These are phyloP conservation scores for Parasteatoda tepidariorum DNA, from an alignment of 1,140 invertebrate species.

Conservation along the genomic window DNA sequence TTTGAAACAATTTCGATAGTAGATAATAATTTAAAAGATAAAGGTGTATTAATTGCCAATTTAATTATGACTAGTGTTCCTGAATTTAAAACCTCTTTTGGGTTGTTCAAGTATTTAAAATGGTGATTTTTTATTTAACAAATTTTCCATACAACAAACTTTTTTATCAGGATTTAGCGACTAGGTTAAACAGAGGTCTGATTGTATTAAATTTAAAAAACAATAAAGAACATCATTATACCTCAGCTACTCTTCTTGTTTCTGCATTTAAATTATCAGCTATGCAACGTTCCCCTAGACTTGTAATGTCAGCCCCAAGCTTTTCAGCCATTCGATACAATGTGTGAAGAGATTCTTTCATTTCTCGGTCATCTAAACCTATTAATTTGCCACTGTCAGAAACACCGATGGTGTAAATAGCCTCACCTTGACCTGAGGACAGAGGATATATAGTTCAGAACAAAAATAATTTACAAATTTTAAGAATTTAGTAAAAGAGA, in stretches of 20 bases:
- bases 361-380: constrained; percentile 82
- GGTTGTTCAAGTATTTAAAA: no score
- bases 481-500: neutral
- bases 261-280: constrained; percentile 62
- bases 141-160: no score
- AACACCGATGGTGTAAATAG: constrained; percentile 92
- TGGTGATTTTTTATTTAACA: no score
- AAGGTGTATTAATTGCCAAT: no score
- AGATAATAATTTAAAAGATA: no score
- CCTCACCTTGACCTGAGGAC: constrained; percentile 82
- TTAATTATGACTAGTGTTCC: no score
- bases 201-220: neutral
- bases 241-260: constrained; percentile 78
- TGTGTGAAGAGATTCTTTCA: constrained; percentile 89
- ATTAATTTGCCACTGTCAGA: constrained; percentile 76
- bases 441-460: neutral
- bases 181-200: no score
- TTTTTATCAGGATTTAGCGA: no score
- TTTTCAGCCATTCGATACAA: constrained; percentile 86
- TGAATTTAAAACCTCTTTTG: no score
- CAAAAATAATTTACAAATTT: constrained; percentile 68
- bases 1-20: no score
- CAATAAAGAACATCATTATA: constrained; percentile 67
- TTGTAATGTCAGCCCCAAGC: constrained; percentile 83
- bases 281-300: constrained; percentile 75